Conservation (phyloP, 1,140 invertebrate genomes). For the Vanessa tameamea region DNA sequence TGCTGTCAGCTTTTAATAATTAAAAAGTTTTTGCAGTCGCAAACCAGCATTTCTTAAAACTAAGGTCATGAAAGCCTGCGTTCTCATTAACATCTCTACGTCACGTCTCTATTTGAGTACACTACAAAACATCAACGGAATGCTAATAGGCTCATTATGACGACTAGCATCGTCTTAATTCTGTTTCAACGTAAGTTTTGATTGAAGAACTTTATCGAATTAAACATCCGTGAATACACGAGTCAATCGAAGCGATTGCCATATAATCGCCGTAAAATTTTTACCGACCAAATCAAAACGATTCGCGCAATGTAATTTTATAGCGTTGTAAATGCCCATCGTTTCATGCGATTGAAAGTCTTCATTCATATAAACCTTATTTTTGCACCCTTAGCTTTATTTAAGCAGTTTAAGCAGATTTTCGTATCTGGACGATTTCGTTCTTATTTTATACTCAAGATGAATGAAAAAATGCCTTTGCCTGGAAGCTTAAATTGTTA, state of each 20-base stretch:
- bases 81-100: conserved; percentile 62
- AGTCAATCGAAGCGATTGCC: conserved; percentile 46
- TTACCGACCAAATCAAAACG: conserved; percentile 60
- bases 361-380: conserved; percentile 50
- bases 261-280: conserved; percentile 58
- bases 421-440: conserved; percentile 2
- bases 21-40: conserved; percentile 65
- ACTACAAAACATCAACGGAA: conserved; percentile 37
- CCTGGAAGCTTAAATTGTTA: background rate
- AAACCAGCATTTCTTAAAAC: conserved; percentile 53
- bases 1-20: conserved; percentile 55
- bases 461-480: background rate
- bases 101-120: conserved; percentile 52
- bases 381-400: conserved; percentile 50
- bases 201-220: background rate
- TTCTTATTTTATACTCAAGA: background rate
- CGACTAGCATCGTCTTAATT: conserved; percentile 4
- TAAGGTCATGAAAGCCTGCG: conserved; percentile 44
- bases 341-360: conserved; percentile 51
- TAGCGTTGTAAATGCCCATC: conserved; percentile 60
- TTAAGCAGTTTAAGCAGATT: conserved; percentile 41
- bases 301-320: conserved; percentile 63
- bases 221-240: conserved; percentile 14
- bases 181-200: background rate
- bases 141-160: conserved; percentile 39